phyloP scores from a whole-genome alignment of 2,797 vertebrate genomes.

The Pseudochirops corinnae region DNA sequence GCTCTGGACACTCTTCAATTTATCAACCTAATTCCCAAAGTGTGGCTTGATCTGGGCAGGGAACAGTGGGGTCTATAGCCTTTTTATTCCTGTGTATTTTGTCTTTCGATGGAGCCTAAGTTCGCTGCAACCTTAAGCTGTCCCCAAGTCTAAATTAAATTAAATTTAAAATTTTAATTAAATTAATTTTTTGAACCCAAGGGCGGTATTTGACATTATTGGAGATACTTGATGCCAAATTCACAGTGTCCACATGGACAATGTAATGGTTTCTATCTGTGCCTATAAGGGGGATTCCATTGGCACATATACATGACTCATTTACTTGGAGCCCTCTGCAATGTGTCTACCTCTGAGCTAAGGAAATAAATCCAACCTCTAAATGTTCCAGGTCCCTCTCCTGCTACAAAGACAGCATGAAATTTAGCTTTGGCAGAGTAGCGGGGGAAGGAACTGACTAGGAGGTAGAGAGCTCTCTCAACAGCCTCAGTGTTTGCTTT shows the following conservation, averaged over 20 bases:
- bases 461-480: slow-evolving; percentile 54
- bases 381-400: background rate
- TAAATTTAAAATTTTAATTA: background rate
- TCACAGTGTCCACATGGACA: background rate
- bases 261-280: background rate
- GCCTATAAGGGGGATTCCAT: background rate
- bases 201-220: background rate
- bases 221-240: background rate
- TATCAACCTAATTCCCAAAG: background rate
- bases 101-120: background rate
- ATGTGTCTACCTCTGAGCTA: background rate
- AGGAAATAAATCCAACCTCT: background rate
- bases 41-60: background rate
- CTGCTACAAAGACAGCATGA: background rate
- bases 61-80: background rate
- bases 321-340: background rate
- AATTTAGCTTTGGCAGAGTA: slow-evolving; percentile 50
- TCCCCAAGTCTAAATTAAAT: background rate
- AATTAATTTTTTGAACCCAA: background rate
- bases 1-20: background rate
- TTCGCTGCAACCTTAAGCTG: background rate
- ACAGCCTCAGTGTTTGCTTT: slow-evolving; percentile 80
- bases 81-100: background rate
- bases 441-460: slow-evolving; percentile 35
- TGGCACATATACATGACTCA: background rate